A percentile compares a stretch with the other conserved stretches of the same genome.
phyloP scores from a whole-genome alignment of 2,113 vertebrate species.

The Genyomyrus donnyi region DNA sequence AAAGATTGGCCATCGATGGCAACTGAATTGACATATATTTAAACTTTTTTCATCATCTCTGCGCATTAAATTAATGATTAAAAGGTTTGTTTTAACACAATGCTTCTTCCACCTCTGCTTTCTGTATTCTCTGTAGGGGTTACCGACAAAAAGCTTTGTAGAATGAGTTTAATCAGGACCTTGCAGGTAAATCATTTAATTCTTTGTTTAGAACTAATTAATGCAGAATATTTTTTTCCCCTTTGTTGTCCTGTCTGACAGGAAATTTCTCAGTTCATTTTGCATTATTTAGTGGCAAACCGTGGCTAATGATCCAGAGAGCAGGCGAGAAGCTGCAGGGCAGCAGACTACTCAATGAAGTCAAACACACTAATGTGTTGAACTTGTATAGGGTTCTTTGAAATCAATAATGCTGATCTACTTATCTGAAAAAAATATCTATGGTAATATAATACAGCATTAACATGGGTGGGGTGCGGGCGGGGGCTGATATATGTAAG shows the following conservation, averaged over 20 bases:
- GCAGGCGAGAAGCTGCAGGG: background rate
- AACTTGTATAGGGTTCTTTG: slow-evolving; percentile 5
- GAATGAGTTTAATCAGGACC: slow-evolving; percentile 1
- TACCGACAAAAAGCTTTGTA: background rate
- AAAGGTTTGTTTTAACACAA: slow-evolving; percentile 28
- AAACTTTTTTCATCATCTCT: slow-evolving; percentile 17
- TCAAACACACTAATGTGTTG: background rate
- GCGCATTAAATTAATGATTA: slow-evolving; percentile 38
- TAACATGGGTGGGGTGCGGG: background rate
- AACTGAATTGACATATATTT: slow-evolving; percentile 24
- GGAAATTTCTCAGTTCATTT: background rate
- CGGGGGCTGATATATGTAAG: background rate
- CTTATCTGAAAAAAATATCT: slow-evolving; percentile 8
- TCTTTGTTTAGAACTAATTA: slow-evolving; percentile 12
- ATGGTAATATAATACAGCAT: background rate
- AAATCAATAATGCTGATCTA: slow-evolving; percentile 3
- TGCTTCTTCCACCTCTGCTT: slow-evolving; percentile 8
- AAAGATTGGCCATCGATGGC: slow-evolving; percentile 27
- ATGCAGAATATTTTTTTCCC: background rate
- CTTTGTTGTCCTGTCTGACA: background rate
- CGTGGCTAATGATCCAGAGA: background rate
- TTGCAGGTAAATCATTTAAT: slow-evolving; percentile 4
- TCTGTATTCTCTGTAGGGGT: background rate
- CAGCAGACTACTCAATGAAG: background rate
- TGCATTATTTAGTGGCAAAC: background rate